These are phyloP conservation scores for Thyatira batis DNA, from an alignment of 2,888 invertebrate genomes.

Conservation along the genomic window DNA sequence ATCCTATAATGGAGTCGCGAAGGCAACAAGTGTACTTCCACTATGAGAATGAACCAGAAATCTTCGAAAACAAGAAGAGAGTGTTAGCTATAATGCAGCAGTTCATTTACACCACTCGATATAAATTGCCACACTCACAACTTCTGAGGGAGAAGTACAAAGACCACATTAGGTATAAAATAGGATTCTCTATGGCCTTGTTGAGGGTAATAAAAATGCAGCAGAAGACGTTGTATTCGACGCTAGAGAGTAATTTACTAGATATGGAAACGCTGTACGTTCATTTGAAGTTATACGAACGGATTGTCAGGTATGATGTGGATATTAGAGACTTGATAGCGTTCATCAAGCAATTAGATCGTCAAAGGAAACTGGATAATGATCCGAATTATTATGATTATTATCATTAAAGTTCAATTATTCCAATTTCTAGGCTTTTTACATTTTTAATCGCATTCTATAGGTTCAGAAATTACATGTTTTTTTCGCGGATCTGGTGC, in stretches of 20 bases:
- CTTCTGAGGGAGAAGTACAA: conserved; percentile 41
- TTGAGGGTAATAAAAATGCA: conserved; percentile 34
- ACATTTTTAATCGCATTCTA: neutral
- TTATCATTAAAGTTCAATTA: neutral
- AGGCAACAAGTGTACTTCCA: conserved; percentile 6
- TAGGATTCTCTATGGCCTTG: conserved; percentile 44
- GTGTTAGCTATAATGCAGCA: conserved; percentile 36
- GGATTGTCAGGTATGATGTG: conserved; percentile 33
- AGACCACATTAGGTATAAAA: conserved; percentile 24
- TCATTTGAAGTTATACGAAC: conserved; percentile 41
- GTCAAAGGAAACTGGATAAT: neutral
- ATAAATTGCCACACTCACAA: conserved; percentile 40
- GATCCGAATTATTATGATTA: neutral
- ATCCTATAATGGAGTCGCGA: neutral
- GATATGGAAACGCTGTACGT: conserved; percentile 12
- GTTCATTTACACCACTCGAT: conserved; percentile 44
- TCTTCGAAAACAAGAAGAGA: conserved; percentile 15
- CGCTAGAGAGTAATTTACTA: conserved; percentile 6
- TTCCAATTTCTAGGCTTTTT: too few species aligned
- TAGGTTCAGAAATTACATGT: too few species aligned
- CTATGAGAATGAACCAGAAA: neutral
- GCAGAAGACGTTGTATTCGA: conserved; percentile 29
- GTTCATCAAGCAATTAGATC: neutral
- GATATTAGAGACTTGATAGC: neutral
- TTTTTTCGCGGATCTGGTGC: too few species aligned